Evolutionary conservation across 1,140 invertebrate genomes (phyloP), one percentile per base, ranked within the genome.

Genomic region (Pseudachorutes palmiensis): DNA sequence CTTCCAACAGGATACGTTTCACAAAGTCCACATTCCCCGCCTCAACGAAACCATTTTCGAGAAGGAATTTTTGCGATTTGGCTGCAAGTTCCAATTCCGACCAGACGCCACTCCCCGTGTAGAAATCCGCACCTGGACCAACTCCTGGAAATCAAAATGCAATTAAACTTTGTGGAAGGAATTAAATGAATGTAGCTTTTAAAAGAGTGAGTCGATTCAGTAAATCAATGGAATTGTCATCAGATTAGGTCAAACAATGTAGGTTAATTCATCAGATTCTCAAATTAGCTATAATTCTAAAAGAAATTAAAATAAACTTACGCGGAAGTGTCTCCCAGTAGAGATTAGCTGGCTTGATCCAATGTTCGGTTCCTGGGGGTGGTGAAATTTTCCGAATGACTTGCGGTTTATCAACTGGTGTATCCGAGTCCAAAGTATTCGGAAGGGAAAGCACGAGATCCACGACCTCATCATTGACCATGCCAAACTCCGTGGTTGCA

Each of bases 381-480:
- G 60, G 49, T 1, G 26, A 2, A 30, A n/a, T 41, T 16, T 66
- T 36, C n/a, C 51, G 48, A 24, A 86, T 41, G 70, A 85, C 69
- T n/a, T 77, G 73, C 55, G 76, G 66, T 2, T 73, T 49, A 26
- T 73, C 33, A 1, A 30, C 31, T 2, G 87, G 86, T 30, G 86
- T 88, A 51, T 76, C 77, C n/a, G 76, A 63, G 77, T 89, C 84
- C 26, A 89, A 72, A 62, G 75, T 70, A 74, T 87, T 89, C 0
- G 88, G 88, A 58, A 90, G 72, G 73, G 80, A 80, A 48, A 89
- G 78, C 0, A 85, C 79, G 61, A 77, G 76, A 73, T 87, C 84
- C 73, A 88, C 84, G 49, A 88, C 73, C 19, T 81, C 75, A 81
- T 84, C 48, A 88, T 74, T 64, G 75, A 79, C 75, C 81, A 85